Evolutionary conservation across 2,888 invertebrate genomes (phyloP).

Genomic region (Scrobipalpa atriplicella): DNA sequence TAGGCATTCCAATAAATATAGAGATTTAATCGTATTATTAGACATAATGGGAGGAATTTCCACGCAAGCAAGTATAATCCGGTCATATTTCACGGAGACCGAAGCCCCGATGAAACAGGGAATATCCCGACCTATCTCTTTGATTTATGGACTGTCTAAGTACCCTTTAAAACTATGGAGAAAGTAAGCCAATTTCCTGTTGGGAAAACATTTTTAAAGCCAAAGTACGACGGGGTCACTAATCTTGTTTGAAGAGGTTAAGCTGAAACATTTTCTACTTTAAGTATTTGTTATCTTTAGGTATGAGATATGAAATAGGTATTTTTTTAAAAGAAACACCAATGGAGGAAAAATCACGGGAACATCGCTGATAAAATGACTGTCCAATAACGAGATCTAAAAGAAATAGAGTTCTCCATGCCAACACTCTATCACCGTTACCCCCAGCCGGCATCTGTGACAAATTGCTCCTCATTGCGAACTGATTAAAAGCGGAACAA

Average conservation of each 20-base stretch:
- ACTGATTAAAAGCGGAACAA: constrained; percentile 67
- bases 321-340: no score
- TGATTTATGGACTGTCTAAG: constrained; percentile 78
- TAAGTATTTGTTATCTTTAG: no score
- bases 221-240: not conserved
- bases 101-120: constrained; percentile 73
- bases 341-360: not conserved
- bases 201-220: constrained; percentile 31
- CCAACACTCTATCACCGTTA: constrained; percentile 9
- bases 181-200: constrained; percentile 59
- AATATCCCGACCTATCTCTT: constrained; percentile 71
- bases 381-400: not conserved
- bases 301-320: no score
- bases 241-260: not conserved
- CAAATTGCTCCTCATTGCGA: constrained; percentile 53
- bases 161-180: constrained; percentile 66
- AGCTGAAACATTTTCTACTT: no score
- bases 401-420: constrained; percentile 5
- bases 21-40: constrained; percentile 43
- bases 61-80: constrained; percentile 63
- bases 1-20: constrained; percentile 29
- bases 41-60: constrained; percentile 46
- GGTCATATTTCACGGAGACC: constrained; percentile 70
- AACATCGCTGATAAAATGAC: not conserved
- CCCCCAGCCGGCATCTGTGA: constrained; percentile 25